Percentiles rank a stretch among this genome's conserved stretches.
phyloP scores from a whole-genome alignment of 1,140 invertebrate genomes.

The Lutraria rhynchaena region DNA sequence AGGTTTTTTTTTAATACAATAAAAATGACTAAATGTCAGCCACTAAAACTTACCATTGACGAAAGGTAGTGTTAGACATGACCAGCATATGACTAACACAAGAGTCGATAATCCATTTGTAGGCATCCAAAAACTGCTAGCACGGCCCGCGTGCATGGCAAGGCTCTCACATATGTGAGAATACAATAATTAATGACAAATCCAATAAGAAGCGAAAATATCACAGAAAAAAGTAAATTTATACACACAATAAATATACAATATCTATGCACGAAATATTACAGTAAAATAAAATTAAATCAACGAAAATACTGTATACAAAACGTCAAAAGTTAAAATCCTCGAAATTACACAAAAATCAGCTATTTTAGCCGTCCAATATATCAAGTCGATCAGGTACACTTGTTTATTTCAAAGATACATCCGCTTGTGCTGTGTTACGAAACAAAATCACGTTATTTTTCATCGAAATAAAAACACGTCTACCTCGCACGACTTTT shows the following conservation, averaged over 20 bases:
- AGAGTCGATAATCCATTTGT: constrained; percentile 18
- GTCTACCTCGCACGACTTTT: constrained; percentile 15
- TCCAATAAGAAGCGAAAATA: not conserved
- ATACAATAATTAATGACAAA: not conserved
- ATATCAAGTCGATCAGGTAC: not conserved
- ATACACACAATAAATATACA: not conserved
- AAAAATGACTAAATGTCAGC: too few species aligned
- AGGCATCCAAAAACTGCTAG: constrained; percentile 29
- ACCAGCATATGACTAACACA: constrained; percentile 26
- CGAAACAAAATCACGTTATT: constrained; percentile 27
- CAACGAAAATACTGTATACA: not conserved
- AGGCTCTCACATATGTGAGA: constrained; percentile 1
- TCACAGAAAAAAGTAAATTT: not conserved
- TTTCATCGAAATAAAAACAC: constrained; percentile 16
- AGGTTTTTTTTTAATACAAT: too few species aligned
- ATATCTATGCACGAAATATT: not conserved
- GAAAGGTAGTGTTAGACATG: constrained; percentile 14
- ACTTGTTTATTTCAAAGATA: constrained; percentile 10
- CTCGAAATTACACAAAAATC: not conserved
- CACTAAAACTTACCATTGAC: constrained; percentile 16
- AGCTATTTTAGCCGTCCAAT: not conserved
- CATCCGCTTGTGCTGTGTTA: constrained; percentile 47
- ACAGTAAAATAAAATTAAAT: not conserved
- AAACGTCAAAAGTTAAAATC: not conserved
- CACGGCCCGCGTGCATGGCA: constrained; percentile 49